These are phyloP conservation scores for Epicampocera succincta DNA, from an alignment of 2,888 invertebrate species.

Conservation along the genomic window DNA sequence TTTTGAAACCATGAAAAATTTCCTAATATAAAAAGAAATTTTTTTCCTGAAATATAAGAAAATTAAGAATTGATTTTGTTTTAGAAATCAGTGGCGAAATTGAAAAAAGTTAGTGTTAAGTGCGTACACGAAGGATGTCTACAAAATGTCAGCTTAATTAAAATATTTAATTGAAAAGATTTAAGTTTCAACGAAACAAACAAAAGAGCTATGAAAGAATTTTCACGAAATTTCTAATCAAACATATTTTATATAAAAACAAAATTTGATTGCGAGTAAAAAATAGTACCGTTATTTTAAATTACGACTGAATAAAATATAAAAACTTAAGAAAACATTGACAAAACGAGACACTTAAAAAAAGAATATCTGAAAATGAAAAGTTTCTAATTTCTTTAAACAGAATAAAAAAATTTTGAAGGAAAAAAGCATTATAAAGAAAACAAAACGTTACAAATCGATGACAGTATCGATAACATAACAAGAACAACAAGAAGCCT, in stretches of 20 bases:
- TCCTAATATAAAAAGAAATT: not conserved
- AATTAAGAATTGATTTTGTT: slow-evolving; percentile 76
- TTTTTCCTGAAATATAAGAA: slow-evolving; percentile 32
- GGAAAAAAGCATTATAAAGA: slow-evolving; percentile 3
- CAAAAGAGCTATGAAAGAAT: slow-evolving; percentile 14
- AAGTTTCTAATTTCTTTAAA: slow-evolving; percentile 14
- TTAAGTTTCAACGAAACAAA: slow-evolving; percentile 51
- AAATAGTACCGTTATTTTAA: slow-evolving; percentile 12
- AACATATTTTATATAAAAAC: slow-evolving; percentile 21
- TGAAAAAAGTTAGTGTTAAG: slow-evolving; percentile 11
- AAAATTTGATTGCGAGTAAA: not conserved
- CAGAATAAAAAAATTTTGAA: slow-evolving; percentile 4
- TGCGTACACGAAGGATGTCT: slow-evolving; percentile 62
- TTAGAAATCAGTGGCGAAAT: slow-evolving; percentile 74
- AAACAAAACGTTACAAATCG: slow-evolving; percentile 58
- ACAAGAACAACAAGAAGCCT: slow-evolving; percentile 22
- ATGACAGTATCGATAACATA: slow-evolving; percentile 46
- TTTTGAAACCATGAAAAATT: no score
- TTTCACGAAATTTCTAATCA: slow-evolving; percentile 12
- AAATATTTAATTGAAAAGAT: slow-evolving; percentile 6
- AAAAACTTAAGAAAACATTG: slow-evolving; percentile 9
- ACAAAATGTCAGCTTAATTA: slow-evolving; percentile 21
- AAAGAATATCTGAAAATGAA: slow-evolving; percentile 9
- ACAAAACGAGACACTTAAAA: not conserved
- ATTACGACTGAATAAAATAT: not conserved